Evolutionary conservation across 1,140 invertebrate species (phyloP).

Genomic region (Drosophila kikkawai): DNA sequence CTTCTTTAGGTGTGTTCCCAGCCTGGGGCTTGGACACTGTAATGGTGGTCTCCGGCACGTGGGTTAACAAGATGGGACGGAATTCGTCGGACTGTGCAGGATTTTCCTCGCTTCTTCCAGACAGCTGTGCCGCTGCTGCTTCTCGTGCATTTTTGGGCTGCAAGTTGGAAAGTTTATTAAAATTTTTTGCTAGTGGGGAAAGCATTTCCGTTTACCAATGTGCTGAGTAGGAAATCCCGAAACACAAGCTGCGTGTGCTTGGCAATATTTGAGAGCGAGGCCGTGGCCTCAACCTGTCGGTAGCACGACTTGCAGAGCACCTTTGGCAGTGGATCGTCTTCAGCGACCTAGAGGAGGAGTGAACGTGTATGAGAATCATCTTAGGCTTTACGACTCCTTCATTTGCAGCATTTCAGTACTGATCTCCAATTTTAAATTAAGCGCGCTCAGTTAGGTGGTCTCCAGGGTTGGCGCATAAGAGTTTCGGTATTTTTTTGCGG

Average conservation of each 20-base stretch:
- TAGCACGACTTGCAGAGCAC: constrained; percentile 79
- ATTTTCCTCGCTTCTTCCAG: neutral
- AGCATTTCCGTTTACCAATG: constrained; percentile 54
- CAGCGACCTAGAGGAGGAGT: constrained; percentile 52
- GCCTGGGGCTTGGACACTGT: constrained; percentile 7
- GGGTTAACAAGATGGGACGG: constrained; percentile 57
- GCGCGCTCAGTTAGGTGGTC: neutral
- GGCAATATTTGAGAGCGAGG: constrained; percentile 78
- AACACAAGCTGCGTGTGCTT: constrained; percentile 78
- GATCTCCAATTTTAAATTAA: neutral
- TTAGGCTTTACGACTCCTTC: neutral
- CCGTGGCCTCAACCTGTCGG: constrained; percentile 79
- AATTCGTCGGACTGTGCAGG: constrained; percentile 37
- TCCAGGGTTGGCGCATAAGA: constrained; percentile 20
- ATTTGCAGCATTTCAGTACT: neutral
- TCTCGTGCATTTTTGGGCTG: constrained; percentile 64
- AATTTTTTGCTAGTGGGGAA: neutral
- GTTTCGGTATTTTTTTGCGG: constrained; percentile 22
- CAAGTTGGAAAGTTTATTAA: neutral
- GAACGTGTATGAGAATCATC: neutral
- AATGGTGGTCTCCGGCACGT: constrained; percentile 39
- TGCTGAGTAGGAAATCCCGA: constrained; percentile 73
- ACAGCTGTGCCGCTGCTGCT: constrained; percentile 25
- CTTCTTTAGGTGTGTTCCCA: constrained; percentile 1
- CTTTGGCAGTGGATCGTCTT: constrained; percentile 76